These are phyloP conservation scores for Sphyrna mokarran DNA, from an alignment of 2,113 vertebrate genomes.

Conservation along the genomic window DNA sequence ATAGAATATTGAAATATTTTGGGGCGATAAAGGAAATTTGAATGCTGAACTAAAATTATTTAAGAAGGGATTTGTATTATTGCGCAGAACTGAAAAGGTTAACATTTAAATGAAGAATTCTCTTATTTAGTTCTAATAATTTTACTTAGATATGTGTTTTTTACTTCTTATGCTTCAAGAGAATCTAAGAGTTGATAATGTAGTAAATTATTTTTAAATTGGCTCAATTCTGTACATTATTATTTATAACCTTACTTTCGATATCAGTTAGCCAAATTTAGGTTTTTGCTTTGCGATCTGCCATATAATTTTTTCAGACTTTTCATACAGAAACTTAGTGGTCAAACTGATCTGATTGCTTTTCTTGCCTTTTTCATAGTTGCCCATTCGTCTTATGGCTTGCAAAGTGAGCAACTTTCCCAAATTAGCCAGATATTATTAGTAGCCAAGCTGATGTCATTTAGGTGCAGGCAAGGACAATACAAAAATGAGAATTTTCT, in stretches of 20 bases:
- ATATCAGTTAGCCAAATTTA: not conserved
- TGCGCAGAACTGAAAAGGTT: not conserved
- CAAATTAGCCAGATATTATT: not conserved
- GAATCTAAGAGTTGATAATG: not conserved
- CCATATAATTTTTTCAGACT: not conserved
- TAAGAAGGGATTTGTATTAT: not conserved
- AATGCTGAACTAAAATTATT: not conserved
- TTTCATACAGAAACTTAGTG: not conserved
- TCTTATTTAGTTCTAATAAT: not conserved
- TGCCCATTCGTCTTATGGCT: not conserved
- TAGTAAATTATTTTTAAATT: not conserved
- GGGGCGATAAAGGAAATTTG: not conserved
- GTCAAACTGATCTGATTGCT: not conserved
- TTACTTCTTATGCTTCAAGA: not conserved
- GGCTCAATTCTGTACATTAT: not conserved
- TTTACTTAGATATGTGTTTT: not conserved
- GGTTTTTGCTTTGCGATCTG: not conserved
- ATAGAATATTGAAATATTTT: not conserved
- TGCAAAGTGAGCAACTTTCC: not conserved
- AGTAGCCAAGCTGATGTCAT: not conserved
- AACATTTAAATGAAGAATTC: not conserved
- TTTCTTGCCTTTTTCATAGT: not conserved
- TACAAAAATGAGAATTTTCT: too few species aligned
- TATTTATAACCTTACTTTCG: not conserved
- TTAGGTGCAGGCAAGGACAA: not conserved